phyloP scores from a whole-genome alignment of 2,113 vertebrate species.

The Girardinichthys multiradiatus region DNA sequence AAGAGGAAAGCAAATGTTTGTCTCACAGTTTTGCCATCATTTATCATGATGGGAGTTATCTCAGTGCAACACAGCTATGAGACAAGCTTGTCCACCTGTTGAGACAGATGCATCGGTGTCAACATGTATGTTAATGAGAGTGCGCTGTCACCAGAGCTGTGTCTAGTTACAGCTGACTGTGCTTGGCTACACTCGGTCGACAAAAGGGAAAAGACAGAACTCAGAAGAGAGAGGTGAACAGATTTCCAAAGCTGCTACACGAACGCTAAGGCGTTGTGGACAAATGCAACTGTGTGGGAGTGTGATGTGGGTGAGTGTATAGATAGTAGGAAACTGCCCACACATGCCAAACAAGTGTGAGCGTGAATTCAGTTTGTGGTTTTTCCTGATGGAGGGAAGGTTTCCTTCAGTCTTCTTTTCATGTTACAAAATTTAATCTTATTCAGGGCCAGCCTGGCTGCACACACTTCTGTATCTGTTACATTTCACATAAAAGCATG shows the following conservation, averaged over 20 bases:
- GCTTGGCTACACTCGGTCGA: conserved; percentile 6
- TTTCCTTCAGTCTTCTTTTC: not conserved
- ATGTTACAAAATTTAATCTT: not conserved
- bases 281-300: conserved; percentile 44
- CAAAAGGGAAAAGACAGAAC: conserved; percentile 17
- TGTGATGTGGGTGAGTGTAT: conserved; percentile 23
- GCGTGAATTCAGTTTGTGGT: conserved; percentile 9
- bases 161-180: conserved; percentile 12
- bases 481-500: not conserved
- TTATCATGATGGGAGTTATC: conserved; percentile 17
- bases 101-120: conserved; percentile 13
- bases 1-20: conserved; percentile 29
- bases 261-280: conserved; percentile 24
- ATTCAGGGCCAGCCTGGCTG: not conserved
- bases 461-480: not conserved
- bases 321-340: conserved; percentile 11
- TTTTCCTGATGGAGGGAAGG: not conserved
- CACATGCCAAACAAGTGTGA: conserved; percentile 24
- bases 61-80: conserved; percentile 12
- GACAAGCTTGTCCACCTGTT: conserved; percentile 24
- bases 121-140: conserved; percentile 17
- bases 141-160: conserved; percentile 3
- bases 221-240: conserved; percentile 9
- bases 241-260: conserved; percentile 16
- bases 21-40: conserved; percentile 6